Conservation (phyloP, 2,113 vertebrate species). For the Carettochelys insculpta region DNA sequence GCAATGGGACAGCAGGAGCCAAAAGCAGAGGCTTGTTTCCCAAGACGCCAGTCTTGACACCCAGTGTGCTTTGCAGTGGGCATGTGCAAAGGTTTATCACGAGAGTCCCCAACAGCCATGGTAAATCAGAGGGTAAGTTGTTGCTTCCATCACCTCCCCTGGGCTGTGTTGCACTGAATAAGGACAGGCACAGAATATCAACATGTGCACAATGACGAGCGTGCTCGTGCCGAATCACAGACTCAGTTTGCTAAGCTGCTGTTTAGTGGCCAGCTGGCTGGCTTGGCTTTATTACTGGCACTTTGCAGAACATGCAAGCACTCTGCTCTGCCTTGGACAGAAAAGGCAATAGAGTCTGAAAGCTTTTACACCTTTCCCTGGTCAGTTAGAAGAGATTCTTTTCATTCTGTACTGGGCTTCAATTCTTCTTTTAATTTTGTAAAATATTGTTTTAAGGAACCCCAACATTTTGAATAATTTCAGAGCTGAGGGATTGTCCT, state of each 20-base stretch:
- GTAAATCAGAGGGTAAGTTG: constrained; percentile 36
- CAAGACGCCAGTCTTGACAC: constrained; percentile 20
- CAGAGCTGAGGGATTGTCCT: rapidly evolving
- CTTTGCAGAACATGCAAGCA: not conserved
- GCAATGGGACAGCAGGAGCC: constrained; percentile 46
- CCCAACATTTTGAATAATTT: not conserved
- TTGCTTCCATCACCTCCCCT: constrained; percentile 58
- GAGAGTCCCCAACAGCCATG: constrained; percentile 13
- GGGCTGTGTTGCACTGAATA: not conserved
- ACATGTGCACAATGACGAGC: not conserved
- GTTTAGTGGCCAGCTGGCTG: not conserved
- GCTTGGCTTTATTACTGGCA: not conserved
- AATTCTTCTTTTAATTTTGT: not conserved
- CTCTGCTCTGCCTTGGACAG: not conserved
- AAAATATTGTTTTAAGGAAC: not conserved
- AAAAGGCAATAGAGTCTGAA: not conserved
- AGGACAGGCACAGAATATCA: constrained; percentile 51
- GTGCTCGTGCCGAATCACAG: not conserved
- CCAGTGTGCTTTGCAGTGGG: constrained; percentile 46
- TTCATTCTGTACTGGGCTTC: not conserved
- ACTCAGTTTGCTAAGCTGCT: not conserved
- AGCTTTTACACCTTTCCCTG: not conserved
- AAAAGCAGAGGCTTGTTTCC: constrained; percentile 42
- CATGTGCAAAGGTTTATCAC: constrained; percentile 50
- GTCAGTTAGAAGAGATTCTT: not conserved